phyloP scores from a whole-genome alignment of 2,113 vertebrate genomes.

The Brachypteracias leptosomus region DNA sequence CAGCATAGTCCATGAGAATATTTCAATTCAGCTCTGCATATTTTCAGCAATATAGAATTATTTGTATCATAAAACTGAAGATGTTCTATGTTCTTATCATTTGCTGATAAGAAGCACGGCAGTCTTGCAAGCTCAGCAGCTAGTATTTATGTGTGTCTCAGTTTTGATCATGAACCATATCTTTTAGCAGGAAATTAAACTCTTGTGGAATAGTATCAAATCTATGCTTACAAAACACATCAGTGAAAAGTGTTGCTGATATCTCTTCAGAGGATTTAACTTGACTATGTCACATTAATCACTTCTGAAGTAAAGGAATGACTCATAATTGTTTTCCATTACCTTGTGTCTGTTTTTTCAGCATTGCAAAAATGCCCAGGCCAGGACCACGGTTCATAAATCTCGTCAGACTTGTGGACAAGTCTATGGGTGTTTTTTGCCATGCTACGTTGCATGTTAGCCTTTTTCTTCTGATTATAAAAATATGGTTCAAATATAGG shows the following conservation, averaged over 20 bases:
- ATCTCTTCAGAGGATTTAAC: slow-evolving; percentile 23
- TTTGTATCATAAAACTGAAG: neutral
- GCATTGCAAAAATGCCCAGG: slow-evolving; percentile 5
- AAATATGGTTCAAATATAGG: neutral
- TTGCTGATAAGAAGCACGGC: slow-evolving; percentile 32
- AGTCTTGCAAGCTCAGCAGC: neutral
- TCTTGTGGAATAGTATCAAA: slow-evolving; percentile 48
- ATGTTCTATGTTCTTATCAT: neutral
- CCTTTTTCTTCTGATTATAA: neutral
- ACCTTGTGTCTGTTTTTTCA: slow-evolving; percentile 24
- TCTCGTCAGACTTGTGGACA: neutral
- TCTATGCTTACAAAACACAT: slow-evolving; percentile 11
- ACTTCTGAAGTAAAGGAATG: slow-evolving; percentile 48
- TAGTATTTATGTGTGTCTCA: neutral
- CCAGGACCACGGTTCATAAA: slow-evolving; percentile 8
- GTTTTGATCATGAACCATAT: slow-evolving; percentile 20
- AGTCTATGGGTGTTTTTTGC: neutral
- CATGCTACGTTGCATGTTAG: neutral
- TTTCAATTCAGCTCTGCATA: neutral
- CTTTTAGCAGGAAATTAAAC: slow-evolving; percentile 69
- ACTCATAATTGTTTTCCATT: slow-evolving; percentile 52
- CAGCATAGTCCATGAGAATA: neutral
- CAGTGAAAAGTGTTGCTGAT: neutral
- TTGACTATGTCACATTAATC: slow-evolving; percentile 22
- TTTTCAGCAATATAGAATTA: slow-evolving; percentile 1